Evolutionary conservation across 2,888 invertebrate species (phyloP).

Genomic region (Phengaris arion): DNA sequence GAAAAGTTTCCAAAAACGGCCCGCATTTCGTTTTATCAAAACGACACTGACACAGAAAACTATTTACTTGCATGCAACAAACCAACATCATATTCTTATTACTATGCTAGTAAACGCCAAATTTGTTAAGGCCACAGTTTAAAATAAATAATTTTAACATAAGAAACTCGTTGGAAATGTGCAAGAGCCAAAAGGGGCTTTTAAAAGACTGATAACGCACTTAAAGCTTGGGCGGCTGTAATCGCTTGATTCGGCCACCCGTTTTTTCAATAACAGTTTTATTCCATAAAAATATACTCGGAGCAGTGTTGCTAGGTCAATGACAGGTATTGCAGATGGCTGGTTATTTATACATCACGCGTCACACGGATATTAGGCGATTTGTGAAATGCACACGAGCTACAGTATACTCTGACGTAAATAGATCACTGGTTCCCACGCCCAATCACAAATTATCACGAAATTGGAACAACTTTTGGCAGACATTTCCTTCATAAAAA

Average conservation of each 20-base stretch:
- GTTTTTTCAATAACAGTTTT: too few relatives aligned
- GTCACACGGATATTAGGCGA: constrained; percentile 2
- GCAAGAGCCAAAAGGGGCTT: too few relatives aligned
- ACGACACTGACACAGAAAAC: not conserved
- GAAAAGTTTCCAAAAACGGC: not conserved
- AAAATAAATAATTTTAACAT: not conserved
- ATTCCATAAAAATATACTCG: too few relatives aligned
- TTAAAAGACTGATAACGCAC: too few relatives aligned
- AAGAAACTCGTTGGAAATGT: too few relatives aligned
- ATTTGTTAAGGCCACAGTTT: not conserved
- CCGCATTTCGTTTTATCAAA: not conserved
- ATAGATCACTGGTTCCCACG: constrained; percentile 8
- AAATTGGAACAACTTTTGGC: constrained; percentile 13
- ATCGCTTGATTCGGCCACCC: too few relatives aligned
- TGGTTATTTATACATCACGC: not conserved
- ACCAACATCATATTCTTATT: not conserved
- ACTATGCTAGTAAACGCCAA: not conserved
- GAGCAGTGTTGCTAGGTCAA: not conserved
- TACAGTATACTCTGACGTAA: constrained; percentile 13
- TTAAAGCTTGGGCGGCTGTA: too few relatives aligned
- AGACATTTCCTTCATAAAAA: not conserved
- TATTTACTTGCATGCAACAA: not conserved
- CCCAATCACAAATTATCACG: not conserved
- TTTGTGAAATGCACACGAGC: constrained; percentile 15
- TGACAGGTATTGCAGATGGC: constrained; percentile 5